Evolutionary conservation across 2,797 vertebrate genomes (phyloP), one percentile per base, ranked within the genome.

Genomic region (Pyrocephalus nanus): DNA sequence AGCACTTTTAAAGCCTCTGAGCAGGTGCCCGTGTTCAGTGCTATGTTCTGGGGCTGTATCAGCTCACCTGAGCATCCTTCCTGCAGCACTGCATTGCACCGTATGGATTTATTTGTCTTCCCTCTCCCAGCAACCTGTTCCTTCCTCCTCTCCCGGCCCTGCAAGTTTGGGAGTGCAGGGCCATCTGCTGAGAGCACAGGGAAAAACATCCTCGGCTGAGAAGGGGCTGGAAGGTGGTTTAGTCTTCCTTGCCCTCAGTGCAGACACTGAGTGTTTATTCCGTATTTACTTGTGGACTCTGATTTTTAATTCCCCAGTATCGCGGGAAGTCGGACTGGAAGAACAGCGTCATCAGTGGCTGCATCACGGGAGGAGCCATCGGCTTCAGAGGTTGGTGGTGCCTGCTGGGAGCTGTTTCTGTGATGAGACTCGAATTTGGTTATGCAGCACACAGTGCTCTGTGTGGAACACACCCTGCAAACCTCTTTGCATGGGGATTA

Each of bases 241-340:
- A 40, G 27, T 74, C 61, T 71, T 14, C 20, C 34, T 30, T 54
- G 62, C 27, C 43, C 8, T 42, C 66, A 76, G 58, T 67, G 54
- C 6, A 36, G 66, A 25, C 14, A 5, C 6, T 3, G 40, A 61
- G 20, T 21, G 12, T n/a, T 86, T 69, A n/a, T 91, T 66, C 64
- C 1, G 0, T 84, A 2, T 71, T 92, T 32, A 12, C 43, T 66
- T 83, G 77, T 22, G 92, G 89, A 50, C 61, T 69, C 11, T 88
- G 62, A 29, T 81, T 74, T 54, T 88, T 73, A 62, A 90, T 71
- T 92, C 83, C 85, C 17, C 96, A 99, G 99, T 99, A 99, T 95
- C 98, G 99, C 87, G 99, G 99, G 11, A 98, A 98, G 80, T 99
- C 99, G 2, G 99, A 99, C 96, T 99, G 99, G 99, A 99, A 99